A percentile compares a stretch with the other conserved stretches of the same genome.
Evolutionary conservation across 2,113 vertebrate genomes (phyloP).

Genomic region (Salvator merianae): DNA sequence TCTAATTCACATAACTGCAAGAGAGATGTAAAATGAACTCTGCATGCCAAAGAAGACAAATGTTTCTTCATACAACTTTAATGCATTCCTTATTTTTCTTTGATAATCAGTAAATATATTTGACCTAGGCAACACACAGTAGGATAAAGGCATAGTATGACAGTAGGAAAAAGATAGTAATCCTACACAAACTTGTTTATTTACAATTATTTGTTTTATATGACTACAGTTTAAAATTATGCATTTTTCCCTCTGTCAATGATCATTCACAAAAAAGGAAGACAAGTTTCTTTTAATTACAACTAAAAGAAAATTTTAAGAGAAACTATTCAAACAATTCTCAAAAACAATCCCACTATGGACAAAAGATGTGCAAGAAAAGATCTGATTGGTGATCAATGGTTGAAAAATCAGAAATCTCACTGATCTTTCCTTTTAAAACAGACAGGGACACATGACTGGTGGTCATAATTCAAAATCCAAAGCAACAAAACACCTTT

Average conservation of each 20-base stretch:
- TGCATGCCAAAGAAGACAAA: background rate
- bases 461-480: too few relatives aligned
- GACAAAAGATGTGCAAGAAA: background rate
- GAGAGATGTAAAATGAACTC: background rate
- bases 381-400: too few relatives aligned
- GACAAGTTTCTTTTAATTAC: background rate
- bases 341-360: background rate
- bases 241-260: background rate
- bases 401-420: too few relatives aligned
- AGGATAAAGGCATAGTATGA: background rate
- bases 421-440: too few relatives aligned
- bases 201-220: background rate
- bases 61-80: background rate
- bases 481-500: too few relatives aligned
- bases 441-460: too few relatives aligned
- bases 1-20: background rate
- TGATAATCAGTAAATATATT: background rate
- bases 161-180: background rate
- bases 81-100: background rate
- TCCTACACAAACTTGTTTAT: background rate
- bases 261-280: background rate
- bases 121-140: background rate
- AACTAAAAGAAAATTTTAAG: background rate
- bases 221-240: background rate
- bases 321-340: background rate